Conservation (phyloP, 2,888 invertebrate genomes). For the Euzetes globulus region DNA sequence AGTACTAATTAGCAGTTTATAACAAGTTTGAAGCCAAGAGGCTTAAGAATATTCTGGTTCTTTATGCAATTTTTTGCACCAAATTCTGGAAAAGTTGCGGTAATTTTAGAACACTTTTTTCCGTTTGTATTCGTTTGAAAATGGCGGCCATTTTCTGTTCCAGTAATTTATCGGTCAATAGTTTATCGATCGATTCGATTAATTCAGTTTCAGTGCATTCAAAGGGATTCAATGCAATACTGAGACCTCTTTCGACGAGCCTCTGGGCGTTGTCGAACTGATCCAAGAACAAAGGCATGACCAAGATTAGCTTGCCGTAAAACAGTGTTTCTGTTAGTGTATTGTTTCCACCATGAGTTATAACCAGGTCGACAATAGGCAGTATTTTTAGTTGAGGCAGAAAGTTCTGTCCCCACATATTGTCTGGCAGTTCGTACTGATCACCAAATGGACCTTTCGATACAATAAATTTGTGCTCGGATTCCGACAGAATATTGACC, state of each 20-base stretch:
- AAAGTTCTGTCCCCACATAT: slow-evolving; percentile 21
- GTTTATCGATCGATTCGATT: slow-evolving; percentile 23
- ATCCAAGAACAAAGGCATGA: slow-evolving; percentile 21
- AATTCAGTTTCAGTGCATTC: slow-evolving; percentile 15
- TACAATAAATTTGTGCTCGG: slow-evolving; percentile 12
- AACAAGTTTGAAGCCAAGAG: no score
- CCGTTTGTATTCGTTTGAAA: background rate
- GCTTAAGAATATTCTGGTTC: no score
- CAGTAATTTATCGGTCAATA: slow-evolving; percentile 19
- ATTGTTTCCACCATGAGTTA: slow-evolving; percentile 7
- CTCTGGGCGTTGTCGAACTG: slow-evolving; percentile 16
- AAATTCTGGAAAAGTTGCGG: background rate
- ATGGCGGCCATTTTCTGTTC: background rate
- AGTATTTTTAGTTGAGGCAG: background rate
- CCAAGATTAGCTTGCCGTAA: slow-evolving; percentile 21
- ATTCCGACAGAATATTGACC: background rate
- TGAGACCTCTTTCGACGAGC: slow-evolving; percentile 14
- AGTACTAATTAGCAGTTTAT: no score
- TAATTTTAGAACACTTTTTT: background rate
- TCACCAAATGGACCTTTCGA: background rate
- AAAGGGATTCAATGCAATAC: slow-evolving; percentile 26
- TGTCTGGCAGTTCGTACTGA: background rate
- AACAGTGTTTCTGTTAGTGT: slow-evolving; percentile 4
- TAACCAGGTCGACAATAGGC: slow-evolving; percentile 18
- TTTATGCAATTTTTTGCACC: no score